A percentile compares a stretch with the other conserved stretches of the same genome.
These are phyloP conservation scores for Lasioglossum zephyrum DNA, from an alignment of 2,888 invertebrate species.

Conservation along the genomic window DNA sequence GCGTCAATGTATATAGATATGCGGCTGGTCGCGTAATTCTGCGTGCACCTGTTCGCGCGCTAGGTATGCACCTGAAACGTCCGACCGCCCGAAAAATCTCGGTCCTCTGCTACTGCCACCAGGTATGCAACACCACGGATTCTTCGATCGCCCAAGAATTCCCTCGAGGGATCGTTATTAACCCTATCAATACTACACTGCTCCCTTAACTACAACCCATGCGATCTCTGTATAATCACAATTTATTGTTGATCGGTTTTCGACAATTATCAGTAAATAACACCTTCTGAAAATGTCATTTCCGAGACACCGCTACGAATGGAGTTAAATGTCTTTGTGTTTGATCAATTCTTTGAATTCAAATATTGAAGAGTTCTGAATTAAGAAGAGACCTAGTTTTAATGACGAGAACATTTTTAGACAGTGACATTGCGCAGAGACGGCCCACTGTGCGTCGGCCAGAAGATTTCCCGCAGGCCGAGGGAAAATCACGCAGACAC, in stretches of 20 bases:
- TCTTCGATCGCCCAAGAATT: slow-evolving; percentile 13
- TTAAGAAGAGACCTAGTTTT: too few species aligned
- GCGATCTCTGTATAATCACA: not conserved
- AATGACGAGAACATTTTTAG: too few species aligned
- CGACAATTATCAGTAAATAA: not conserved
- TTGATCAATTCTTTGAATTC: too few species aligned
- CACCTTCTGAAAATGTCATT: too few species aligned
- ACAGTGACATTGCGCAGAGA: too few species aligned
- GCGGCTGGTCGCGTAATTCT: slow-evolving; percentile 77
- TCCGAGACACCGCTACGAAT: too few species aligned
- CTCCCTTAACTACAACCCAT: not conserved
- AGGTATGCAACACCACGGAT: slow-evolving; percentile 3
- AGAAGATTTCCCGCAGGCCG: not conserved
- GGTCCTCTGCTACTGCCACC: not conserved
- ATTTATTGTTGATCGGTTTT: not conserved
- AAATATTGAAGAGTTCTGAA: too few species aligned
- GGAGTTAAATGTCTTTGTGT: too few species aligned
- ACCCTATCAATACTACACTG: not conserved
- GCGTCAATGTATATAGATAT: slow-evolving; percentile 42
- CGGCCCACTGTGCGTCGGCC: not conserved
- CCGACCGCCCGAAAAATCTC: slow-evolving; percentile 36
- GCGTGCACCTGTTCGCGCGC: slow-evolving; percentile 74
- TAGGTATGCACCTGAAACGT: slow-evolving; percentile 51
- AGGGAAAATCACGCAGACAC: not conserved
- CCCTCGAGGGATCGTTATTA: not conserved